Evolutionary conservation across 1,140 invertebrate genomes (phyloP).

Genomic region (Zaprionus kolodkinae): DNA sequence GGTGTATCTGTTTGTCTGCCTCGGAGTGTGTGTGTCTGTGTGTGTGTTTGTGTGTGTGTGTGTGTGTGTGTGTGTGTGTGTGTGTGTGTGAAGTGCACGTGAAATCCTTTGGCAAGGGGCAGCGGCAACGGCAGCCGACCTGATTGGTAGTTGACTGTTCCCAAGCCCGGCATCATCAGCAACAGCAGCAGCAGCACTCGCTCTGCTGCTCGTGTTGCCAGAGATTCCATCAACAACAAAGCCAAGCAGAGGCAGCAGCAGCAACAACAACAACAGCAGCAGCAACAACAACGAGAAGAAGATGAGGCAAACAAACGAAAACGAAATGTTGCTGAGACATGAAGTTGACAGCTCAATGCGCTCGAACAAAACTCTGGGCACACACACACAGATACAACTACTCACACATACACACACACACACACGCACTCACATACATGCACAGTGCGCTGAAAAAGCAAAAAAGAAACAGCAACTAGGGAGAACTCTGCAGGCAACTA

Average conservation of each 20-base stretch:
- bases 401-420: conserved; percentile 16
- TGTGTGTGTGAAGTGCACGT: conserved; percentile 59
- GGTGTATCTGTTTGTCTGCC: conserved; percentile 32
- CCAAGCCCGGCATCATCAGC: conserved; percentile 15
- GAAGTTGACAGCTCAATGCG: conserved; percentile 82
- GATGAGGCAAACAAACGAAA: conserved; percentile 66
- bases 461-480: conserved; percentile 37
- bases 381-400: conserved; percentile 11
- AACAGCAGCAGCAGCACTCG: conserved; percentile 38
- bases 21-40: conserved; percentile 25
- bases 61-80: conserved; percentile 20
- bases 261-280: conserved; percentile 42
- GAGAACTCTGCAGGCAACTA: conserved; percentile 16
- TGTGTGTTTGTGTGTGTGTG: conserved; percentile 49
- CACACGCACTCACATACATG: conserved; percentile 7
- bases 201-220: conserved; percentile 53
- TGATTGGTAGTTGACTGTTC: conserved; percentile 75
- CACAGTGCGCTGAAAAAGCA: conserved; percentile 43
- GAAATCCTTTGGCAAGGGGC: conserved; percentile 76
- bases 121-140: conserved; percentile 64
- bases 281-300: conserved; percentile 39
- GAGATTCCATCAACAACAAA: conserved; percentile 77
- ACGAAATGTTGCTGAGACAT: conserved; percentile 80
- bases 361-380: conserved; percentile 74
- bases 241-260: conserved; percentile 47